Conservation (phyloP, 2,888 invertebrate species). For the Gisinianus flammeolus region DNA sequence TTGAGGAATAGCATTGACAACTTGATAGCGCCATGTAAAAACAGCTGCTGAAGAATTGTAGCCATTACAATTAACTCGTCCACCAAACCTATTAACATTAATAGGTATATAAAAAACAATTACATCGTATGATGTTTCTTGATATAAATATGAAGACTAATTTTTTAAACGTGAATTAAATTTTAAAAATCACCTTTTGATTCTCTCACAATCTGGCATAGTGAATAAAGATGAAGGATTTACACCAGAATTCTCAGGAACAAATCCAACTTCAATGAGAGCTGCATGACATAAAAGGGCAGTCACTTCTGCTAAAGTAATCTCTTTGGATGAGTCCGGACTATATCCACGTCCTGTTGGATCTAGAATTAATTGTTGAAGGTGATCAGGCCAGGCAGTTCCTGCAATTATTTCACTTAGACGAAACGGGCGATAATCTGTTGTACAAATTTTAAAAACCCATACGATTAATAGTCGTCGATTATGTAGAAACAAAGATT, state of each 20-base stretch:
- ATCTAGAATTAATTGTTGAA: not conserved
- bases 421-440: not conserved
- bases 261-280: slow-evolving; percentile 35
- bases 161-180: not conserved
- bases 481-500: too few species aligned
- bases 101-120: not conserved
- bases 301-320: slow-evolving; percentile 21
- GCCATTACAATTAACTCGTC: slow-evolving; percentile 16
- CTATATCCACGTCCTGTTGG: not conserved
- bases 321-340: not conserved
- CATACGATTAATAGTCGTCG: too few species aligned
- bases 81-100: not conserved
- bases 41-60: slow-evolving; percentile 21
- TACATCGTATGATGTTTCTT: not conserved
- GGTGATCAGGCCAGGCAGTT: slow-evolving; percentile 16
- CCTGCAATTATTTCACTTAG: slow-evolving; percentile 30
- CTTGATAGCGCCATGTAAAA: slow-evolving; percentile 33
- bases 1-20: slow-evolving; percentile 13
- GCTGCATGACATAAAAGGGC: slow-evolving; percentile 27
- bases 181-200: slow-evolving; percentile 4
- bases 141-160: not conserved
- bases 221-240: slow-evolving; percentile 12
- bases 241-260: slow-evolving; percentile 11
- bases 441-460: not conserved
- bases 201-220: slow-evolving; percentile 11